Evolutionary conservation across 1,140 invertebrate genomes (phyloP), one percentile per base, ranked within the genome.

Genomic region (Sitobion miscanthi): DNA sequence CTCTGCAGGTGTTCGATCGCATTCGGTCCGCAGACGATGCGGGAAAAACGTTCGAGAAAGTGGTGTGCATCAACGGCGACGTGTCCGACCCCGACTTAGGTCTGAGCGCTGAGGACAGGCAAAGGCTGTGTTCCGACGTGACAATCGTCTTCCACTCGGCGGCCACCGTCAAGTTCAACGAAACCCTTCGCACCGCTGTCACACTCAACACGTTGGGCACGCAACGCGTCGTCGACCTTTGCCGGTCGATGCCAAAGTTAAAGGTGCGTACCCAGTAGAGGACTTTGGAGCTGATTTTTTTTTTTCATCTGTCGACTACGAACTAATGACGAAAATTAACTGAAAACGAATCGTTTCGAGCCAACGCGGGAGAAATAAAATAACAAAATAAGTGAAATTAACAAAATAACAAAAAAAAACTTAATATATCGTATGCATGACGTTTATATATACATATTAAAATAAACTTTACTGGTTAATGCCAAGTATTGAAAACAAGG

Each of bases 101-200:
- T 1, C 49, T 95, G 11, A 94, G 95, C 30, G 94, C 95, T 11
- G 96, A 94, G 62, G 94, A 95, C 94, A 94, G 94, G 49, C 21
- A 94, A 4, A 93, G 95, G 8, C 94, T 98, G 1, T 94, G 95
- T 0, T 95, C 96, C 23, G 96, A 97, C 93, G 96, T 98, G 35
- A 96, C 97, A 52, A 95, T 97, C 88, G 96, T 97, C 1, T 97
- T 97, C 95, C 97, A 97, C 94, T 96, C 96, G 11, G 97, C 97
- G 8, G 97, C 97, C 9, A 97, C 97, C 45, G 96, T 95, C 87
- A 95, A 95, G 25, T 95, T 95, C 94, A 95, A 95, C 87, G 95
- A 95, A 94, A 94, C 91, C 9, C 94, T 95, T 3, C 93, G 94
- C 42, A 94, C 94, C 7, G 95, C 95, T 47, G 94, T 95, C 17